Evolutionary conservation across 2,888 invertebrate genomes (phyloP), one percentile per base, ranked within the genome.

Genomic region (Oasisia sp.): DNA sequence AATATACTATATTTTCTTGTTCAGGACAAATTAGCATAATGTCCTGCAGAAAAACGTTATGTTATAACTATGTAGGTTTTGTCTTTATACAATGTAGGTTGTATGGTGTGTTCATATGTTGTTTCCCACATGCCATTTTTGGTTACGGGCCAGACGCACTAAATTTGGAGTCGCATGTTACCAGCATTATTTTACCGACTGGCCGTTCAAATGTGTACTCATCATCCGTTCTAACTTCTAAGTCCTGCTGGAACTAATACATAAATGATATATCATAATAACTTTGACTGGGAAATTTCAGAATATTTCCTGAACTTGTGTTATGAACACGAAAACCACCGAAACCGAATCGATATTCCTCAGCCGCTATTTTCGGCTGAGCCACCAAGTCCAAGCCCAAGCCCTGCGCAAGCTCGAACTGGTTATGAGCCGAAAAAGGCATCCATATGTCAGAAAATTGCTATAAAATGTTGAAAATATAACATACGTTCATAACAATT

Each of bases 91-190:
- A 74, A n/a, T 7, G 74, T 74, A 74, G 74, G 74, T 27, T 38
- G 38, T 38, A 38, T 38, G 74, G 14, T 74, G 74, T 74, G 74
- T 74, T 74, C 19, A 74, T n/a, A 27, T 19, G 74, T 27, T 74
- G 27, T 74, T 14, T 74, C 7, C 7, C 74, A 74, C 74, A 74
- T 7, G 74, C 74, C 74, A 74, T 74, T 74, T 74, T 74, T 74
- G 74, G 74, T 74, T 74, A 27, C 74, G 74, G 74, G 74, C 74
- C 74, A 74, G 74, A 74, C 74, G 74, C 74, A 74, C 74, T 74
- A 74, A 74, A 74, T 74, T 74, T 74, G 74, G 74, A 74, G 74
- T 19, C 74, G 74, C 74, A 50, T 50, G 50, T 50, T 50, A 12
- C 50, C 50, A 50, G 50, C 50, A 74, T 74, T 74, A 74, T 27